Base-by-base conservation (phyloP, 2,888 invertebrate genomes). In the Labia minor region DNA sequence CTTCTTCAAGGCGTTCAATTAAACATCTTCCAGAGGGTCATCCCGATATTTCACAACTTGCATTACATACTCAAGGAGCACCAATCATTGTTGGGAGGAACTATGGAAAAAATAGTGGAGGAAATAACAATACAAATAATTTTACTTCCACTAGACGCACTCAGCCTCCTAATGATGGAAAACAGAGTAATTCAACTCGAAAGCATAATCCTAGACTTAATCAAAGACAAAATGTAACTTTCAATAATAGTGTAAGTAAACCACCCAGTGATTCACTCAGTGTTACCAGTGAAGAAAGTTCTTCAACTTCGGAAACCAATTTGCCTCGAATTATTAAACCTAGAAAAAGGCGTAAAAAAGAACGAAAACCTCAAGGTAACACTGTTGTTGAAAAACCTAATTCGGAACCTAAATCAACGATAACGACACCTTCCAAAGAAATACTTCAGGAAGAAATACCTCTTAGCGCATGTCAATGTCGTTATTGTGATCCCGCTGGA, bases 261-360 rank as follows among this genome's bases (percentile, higher is more conserved):
- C 11, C 33, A 33, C 6, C 33, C 33, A 82, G 84, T 76, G 88
- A 88, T 77, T 82, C 86, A 72, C 80, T 86, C 74, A 87, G 87
- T 78, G 86, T 88, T 72, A 85, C 87, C 69, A 89, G 88, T 78
- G 89, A 89, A 77, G 89, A 89, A 79, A 88, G 88, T 78, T 87
- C 87, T 72, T 85, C 85, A 70, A 81, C 80, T 68, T 82, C 87
- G 10, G 90, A 90, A 75, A 88, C 87, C 71, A 89, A 89, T 79
- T 79, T 92, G 74, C 92, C 92, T 71, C 83, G 93, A 72, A 92
- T 93, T 71, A 92, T 93, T 74, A 93, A 93, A 77, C 92, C 92
- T 4, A 81, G 93, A 65, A 93, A 93, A 76, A 84, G 93, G 65
- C 86, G 92, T 76, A 93, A 92, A 85, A 93, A 92, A 78, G 92